Evolutionary conservation across 2,888 invertebrate genomes (phyloP), one percentile per base, ranked within the genome.

Genomic region (Drosophila falleni): DNA sequence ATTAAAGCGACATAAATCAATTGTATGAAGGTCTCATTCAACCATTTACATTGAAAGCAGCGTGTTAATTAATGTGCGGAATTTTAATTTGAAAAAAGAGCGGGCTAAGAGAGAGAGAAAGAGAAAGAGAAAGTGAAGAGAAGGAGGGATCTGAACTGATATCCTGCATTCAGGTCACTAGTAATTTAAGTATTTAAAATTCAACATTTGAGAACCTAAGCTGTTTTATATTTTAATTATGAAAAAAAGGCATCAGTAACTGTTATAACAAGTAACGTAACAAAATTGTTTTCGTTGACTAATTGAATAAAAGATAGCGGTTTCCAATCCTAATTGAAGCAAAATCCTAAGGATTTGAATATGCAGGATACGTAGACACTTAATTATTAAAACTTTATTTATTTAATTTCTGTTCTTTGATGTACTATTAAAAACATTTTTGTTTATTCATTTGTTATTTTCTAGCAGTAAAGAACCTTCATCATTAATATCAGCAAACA

Each of bases 1-100:
- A 85, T 87, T 85, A 87, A 82, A 60, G 69, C 58, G 16, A 23
- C 71, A 73, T 82, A 74, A 82, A 80, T 85, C 81, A 79, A 69
- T 85, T 77, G 59, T n/a, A 44, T 39, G 23, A n/a, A 58, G 42
- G 29, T 31, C 31, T 42, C 31, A 19, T 58, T 54, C 44, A 19
- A 35, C 37, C 44, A 55, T 67, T 50, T 31, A 16, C 26, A 53
- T 49, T 33, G 23, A 37, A 11, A 26, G 56, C 44, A 65, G 61
- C 53, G 50, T 80, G 76, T 78, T 80, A 87, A 84, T 85, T 80
- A 74, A 74, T 61, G 67, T 59, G 55, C 53, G 54, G 37, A 44
- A 33, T 61, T 54, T 54, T 37, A 55, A 55, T 67, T 55, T 26
- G 3, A 16, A 55, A 68, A 46, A 54, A 3, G 13, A 6, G 29